Evolutionary conservation across 2,113 vertebrate species (phyloP).

Genomic region (Solea senegalensis): DNA sequence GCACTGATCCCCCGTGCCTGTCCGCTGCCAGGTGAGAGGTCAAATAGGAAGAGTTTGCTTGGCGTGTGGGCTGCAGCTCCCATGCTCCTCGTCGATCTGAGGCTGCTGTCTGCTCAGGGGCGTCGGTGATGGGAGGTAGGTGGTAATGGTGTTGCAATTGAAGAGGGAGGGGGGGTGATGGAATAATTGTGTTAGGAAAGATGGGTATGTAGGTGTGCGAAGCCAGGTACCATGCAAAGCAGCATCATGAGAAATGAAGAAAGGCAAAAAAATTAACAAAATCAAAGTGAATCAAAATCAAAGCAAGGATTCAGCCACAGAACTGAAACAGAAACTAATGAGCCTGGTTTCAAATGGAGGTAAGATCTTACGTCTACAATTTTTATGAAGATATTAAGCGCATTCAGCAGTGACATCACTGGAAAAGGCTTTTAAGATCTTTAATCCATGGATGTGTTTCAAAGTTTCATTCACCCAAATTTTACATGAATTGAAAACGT

Average conservation of each 20-base stretch:
- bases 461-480: not conserved
- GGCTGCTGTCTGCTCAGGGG: constrained; percentile 85
- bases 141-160: constrained; percentile 40
- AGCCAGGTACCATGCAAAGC: constrained; percentile 78
- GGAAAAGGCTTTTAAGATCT: not conserved
- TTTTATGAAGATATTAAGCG: not conserved
- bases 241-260: constrained; percentile 70
- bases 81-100: constrained; percentile 97
- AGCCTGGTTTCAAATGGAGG: constrained; percentile 57
- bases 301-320: constrained; percentile 82
- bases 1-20: constrained; percentile 98
- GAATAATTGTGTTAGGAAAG: constrained; percentile 67
- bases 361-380: constrained; percentile 23
- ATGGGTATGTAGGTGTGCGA: constrained; percentile 57
- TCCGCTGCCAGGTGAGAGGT: constrained; percentile 97
- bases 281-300: constrained; percentile 70
- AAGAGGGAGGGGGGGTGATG: constrained; percentile 49
- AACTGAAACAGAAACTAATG: constrained; percentile 73
- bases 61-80: constrained; percentile 95
- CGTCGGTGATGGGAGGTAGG: constrained; percentile 52
- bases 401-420: constrained; percentile 6
- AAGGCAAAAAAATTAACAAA: constrained; percentile 56
- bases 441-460: not conserved
- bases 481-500: not conserved
- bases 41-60: constrained; percentile 97